Conservation (phyloP, 2,113 vertebrate genomes). For the Lepisosteus oculatus region DNA sequence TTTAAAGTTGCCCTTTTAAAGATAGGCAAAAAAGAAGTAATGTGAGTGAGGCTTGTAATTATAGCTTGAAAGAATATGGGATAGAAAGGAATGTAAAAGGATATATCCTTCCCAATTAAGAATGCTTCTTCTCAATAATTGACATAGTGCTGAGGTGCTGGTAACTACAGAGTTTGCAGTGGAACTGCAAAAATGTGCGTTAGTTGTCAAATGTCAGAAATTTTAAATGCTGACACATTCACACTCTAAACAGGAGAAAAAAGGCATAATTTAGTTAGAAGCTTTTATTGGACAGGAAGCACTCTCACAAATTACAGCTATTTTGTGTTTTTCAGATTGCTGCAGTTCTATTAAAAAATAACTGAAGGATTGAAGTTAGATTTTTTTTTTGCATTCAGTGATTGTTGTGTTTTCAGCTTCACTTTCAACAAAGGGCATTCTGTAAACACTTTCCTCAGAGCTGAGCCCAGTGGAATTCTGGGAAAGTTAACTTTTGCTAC, state of each 20-base stretch:
- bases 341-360: not conserved
- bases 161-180: too few relatives aligned
- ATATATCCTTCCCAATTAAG: not conserved
- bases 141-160: too few relatives aligned
- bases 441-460: too few relatives aligned
- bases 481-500: too few relatives aligned
- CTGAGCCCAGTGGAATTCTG: too few relatives aligned
- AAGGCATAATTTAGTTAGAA: conserved; percentile 5
- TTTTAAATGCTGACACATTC: not conserved
- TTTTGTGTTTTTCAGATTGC: conserved; percentile 3
- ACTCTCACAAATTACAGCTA: conserved; percentile 7
- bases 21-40: conserved; percentile 17
- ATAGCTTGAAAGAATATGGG: too few relatives aligned
- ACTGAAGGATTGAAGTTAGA: not conserved
- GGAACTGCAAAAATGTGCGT: too few relatives aligned
- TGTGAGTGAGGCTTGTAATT: not conserved
- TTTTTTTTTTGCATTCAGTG: conserved; percentile 5
- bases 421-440: not conserved
- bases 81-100: conserved; percentile 5
- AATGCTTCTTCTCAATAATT: conserved; percentile 9
- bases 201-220: conserved; percentile 10
- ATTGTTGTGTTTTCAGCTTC: conserved; percentile 1
- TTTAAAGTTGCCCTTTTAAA: conserved; percentile 8
- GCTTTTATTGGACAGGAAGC: conserved; percentile 1
- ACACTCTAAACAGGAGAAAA: not conserved